phyloP scores from a whole-genome alignment of 2,113 vertebrate genomes.

The Potamarius usumacintae region DNA sequence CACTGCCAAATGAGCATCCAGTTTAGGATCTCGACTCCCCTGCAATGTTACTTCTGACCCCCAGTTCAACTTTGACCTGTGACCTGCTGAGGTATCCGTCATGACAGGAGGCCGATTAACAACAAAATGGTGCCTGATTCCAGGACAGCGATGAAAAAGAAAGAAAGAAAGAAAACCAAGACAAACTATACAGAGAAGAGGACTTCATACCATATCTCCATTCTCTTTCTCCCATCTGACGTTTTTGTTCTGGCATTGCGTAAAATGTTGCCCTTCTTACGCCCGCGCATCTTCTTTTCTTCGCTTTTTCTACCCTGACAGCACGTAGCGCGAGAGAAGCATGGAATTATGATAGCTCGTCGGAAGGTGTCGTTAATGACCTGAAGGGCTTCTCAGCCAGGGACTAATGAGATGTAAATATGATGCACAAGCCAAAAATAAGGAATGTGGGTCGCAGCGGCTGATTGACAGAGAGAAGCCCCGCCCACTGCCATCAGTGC shows the following conservation, averaged over 20 bases:
- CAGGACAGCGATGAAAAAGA: conserved; percentile 72
- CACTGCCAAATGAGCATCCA: conserved; percentile 82
- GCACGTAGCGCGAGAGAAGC: conserved; percentile 86
- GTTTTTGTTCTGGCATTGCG: conserved; percentile 76
- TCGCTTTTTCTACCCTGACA: conserved; percentile 64
- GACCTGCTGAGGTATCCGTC: conserved; percentile 92
- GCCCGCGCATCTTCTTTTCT: conserved; percentile 28
- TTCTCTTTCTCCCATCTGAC: conserved; percentile 48
- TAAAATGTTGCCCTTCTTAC: conserved; percentile 78
- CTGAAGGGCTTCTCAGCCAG: conserved; percentile 87
- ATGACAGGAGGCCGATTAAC: conserved; percentile 97
- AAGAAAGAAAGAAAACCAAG: conserved; percentile 56
- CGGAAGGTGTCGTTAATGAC: conserved; percentile 88
- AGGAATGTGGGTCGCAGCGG: conserved; percentile 72
- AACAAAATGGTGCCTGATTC: conserved; percentile 94
- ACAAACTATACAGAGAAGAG: conserved; percentile 59
- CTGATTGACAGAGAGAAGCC: conserved; percentile 67
- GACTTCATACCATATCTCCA: conserved; percentile 71
- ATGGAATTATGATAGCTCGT: conserved; percentile 86
- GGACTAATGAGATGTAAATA: conserved; percentile 97
- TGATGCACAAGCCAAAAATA: conserved; percentile 92
- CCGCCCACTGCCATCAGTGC: conserved; percentile 44
- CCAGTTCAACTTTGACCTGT: conserved; percentile 96
- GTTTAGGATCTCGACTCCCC: conserved; percentile 84
- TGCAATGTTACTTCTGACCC: conserved; percentile 98